Evolutionary conservation across 2,113 vertebrate species (phyloP).

Genomic region (Lagopus leucura): DNA sequence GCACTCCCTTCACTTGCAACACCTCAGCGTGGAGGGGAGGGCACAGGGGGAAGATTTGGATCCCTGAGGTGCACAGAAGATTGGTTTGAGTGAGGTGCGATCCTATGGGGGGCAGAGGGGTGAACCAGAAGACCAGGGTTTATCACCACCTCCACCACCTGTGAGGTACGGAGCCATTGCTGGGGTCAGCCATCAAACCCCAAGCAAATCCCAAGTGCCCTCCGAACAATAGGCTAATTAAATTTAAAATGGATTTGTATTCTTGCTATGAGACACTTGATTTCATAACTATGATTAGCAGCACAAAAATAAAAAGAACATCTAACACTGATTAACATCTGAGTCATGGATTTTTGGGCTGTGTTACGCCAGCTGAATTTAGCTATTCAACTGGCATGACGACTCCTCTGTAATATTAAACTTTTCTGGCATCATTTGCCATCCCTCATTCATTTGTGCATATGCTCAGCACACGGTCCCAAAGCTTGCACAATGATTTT

Average conservation of each 20-base stretch:
- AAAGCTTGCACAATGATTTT: slow-evolving; percentile 21
- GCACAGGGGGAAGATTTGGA: rapidly evolving
- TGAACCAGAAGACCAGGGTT: neutral
- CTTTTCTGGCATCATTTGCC: neutral
- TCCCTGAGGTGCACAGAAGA: neutral
- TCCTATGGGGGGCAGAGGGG: neutral
- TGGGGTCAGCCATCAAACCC: slow-evolving; percentile 15
- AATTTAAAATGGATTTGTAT: slow-evolving; percentile 27
- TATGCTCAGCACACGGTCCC: neutral
- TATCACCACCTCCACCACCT: neutral
- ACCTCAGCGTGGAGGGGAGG: neutral
- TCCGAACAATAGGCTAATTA: slow-evolving; percentile 29
- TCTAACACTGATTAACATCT: slow-evolving; percentile 28
- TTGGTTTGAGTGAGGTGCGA: rapidly evolving
- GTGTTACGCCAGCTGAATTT: slow-evolving; percentile 6
- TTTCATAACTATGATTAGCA: slow-evolving; percentile 17
- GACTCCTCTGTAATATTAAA: neutral
- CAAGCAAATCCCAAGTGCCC: slow-evolving; percentile 7
- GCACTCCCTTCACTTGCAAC: neutral
- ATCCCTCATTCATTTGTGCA: neutral
- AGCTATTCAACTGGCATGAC: neutral
- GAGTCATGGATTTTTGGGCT: slow-evolving; percentile 9
- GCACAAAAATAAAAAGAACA: slow-evolving; percentile 33
- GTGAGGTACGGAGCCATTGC: neutral
- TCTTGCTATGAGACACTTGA: neutral